Percentiles rank a stretch among this genome's conserved stretches.
Conservation (phyloP, 2,113 vertebrate species). For the Otocyon megalotis region DNA sequence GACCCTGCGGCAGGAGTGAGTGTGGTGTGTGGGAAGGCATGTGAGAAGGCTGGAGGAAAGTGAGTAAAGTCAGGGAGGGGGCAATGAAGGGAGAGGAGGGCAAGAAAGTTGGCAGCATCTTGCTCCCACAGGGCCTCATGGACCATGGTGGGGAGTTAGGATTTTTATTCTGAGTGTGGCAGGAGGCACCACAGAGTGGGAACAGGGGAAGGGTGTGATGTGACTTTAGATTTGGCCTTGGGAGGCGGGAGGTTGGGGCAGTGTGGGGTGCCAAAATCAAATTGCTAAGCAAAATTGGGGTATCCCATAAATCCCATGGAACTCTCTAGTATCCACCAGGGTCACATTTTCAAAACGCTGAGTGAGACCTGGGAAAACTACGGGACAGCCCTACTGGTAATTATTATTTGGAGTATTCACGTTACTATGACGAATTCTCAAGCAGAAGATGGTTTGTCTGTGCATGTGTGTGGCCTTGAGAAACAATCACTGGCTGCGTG, state of each 20-base stretch:
- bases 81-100: background rate
- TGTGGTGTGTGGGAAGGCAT: too few species aligned
- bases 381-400: background rate
- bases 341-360: background rate
- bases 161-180: background rate
- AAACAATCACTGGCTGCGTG: accelerated
- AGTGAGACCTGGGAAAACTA: background rate
- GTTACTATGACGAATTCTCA: background rate
- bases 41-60: background rate
- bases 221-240: background rate
- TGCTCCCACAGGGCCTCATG: background rate
- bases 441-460: background rate
- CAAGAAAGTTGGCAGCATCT: background rate
- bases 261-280: background rate
- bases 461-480: background rate
- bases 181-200: background rate
- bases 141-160: background rate
- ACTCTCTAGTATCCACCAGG: background rate
- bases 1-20: background rate
- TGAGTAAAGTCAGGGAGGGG: background rate
- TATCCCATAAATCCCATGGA: background rate
- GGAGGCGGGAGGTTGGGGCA: background rate
- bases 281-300: background rate
- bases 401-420: background rate
- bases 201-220: background rate